Base-by-base conservation (phyloP, 2,888 invertebrate species). In the Drosophila lutescens region DNA sequence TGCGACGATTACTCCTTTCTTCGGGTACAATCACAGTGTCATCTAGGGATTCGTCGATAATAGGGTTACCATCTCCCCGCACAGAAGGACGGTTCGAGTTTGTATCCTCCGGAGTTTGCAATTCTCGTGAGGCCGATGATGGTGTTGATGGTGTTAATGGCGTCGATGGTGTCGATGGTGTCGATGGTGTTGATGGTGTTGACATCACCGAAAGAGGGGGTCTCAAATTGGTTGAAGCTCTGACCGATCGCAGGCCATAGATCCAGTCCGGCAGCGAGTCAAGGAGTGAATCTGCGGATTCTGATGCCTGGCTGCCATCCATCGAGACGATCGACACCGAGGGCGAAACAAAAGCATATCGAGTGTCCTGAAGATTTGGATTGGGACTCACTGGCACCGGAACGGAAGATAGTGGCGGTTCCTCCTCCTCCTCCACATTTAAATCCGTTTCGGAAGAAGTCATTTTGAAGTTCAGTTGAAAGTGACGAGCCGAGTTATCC, bases 141-240 rank as follows among this genome's bases (percentile, higher is more conserved):
- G 12, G 12, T 12, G 34, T 12, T 5, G 34, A 40, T 4, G 40
- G 15, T 9, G 15, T 6, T 10, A 15, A 32, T 12, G 26, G n/a
- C 10, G 15, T 10, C 5, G 47, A 44, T 10, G 34, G 34, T 34
- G 34, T 6, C 7, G 26, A 26, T 15, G 15, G 4, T 3, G 40
- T 4, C 4, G 26, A 1, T 0, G 26, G 26, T 2, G 10, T 7
- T 10, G 47, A 32, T 17, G 30, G 15, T 32, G 32, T 6, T 15
- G 47, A 44, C 8, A n/a, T 8, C 6, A 13, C 4, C 8, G 23
- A 13, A 1, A 2, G 10, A 20, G 10, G 43, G 5, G 43, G 13
- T 43, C 15, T 32, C 10, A 67, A 32, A 20, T 66, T 41, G 2
- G 66, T 66, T 7, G 54, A 41, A 10, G 67, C 66, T 34, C 34